Evolutionary conservation across 2,113 vertebrate species (phyloP), one percentile per base, ranked within the genome.

Genomic region (Probosciger aterrimus): DNA sequence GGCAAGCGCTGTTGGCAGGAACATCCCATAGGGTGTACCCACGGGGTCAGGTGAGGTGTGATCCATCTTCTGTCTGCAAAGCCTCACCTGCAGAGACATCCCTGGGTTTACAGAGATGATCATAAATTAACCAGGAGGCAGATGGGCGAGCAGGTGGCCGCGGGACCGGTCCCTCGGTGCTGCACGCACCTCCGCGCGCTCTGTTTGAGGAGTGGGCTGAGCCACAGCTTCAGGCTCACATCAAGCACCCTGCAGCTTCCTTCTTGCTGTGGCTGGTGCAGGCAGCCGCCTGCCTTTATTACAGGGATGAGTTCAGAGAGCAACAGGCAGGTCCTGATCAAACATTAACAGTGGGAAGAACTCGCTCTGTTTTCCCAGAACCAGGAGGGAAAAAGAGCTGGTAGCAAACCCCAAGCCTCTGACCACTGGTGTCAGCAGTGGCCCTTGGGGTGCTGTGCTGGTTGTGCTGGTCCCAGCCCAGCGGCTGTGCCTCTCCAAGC

Each of bases 281-380:
- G 47, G 74, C 81, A 13, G 44, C 70, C 41, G 46, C 90, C 73
- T 1, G 55, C 22, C 82, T 68, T 95, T 90, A 90, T 91, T 14
- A 28, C 91, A 24, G 44, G 49, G 52, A 77, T 43, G 70, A 96
- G 96, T 91, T 95, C 95, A 96, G 92, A 96, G 96, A 91, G 93
- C 89, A 96, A 75, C 73, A 96, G 94, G 93, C 82, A 86, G 43
- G 59, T 90, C 93, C 91, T 92, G 88, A 95, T 96, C 96, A 97
- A 97, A 97, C 69, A 97, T 96, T 97, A 96, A 96, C 96, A 92
- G 46, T 17, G 68, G 17, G 37, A 64, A 91, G 25, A 95, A 73
- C 28, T 89, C 9, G 28, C 35, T 57, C 62, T 86, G n/a, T 37
- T 81, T 82, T 85, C 35, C 35, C 49, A 59, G 47, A 39, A 43